phyloP scores from a whole-genome alignment of 2,113 vertebrate genomes.

The Pristiophorus japonicus region DNA sequence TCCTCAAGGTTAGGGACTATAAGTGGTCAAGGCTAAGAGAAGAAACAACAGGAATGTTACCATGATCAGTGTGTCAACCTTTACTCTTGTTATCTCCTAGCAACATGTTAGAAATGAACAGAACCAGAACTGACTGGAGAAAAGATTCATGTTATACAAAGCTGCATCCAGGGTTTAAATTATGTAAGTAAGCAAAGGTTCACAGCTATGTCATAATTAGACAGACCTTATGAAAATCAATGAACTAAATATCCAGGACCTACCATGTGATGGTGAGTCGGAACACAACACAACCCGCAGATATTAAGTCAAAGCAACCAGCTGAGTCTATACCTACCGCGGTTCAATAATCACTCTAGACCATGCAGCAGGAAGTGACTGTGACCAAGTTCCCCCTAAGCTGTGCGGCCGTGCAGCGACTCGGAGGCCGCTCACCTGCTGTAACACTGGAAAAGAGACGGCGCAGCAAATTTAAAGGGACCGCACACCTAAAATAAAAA shows the following conservation, averaged over 20 bases:
- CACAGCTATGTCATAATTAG: neutral
- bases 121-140: neutral
- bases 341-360: constrained; percentile 5
- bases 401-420: too few species aligned
- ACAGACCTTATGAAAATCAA: neutral
- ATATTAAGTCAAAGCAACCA: neutral
- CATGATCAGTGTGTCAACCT: neutral
- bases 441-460: too few species aligned
- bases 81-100: neutral
- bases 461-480: too few species aligned
- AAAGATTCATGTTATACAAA: neutral
- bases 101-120: neutral
- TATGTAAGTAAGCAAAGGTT: neutral
- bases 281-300: constrained; percentile 18
- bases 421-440: too few species aligned
- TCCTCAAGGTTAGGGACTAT: constrained; percentile 27
- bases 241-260: neutral
- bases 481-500: too few species aligned
- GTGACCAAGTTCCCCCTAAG: neutral
- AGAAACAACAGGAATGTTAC: neutral
- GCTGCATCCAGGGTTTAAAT: neutral
- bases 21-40: neutral
- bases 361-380: constrained; percentile 2
- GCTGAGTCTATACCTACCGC: neutral
- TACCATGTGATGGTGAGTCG: neutral